Percentiles rank a stretch among this genome's conserved stretches.
Evolutionary conservation across 2,797 vertebrate genomes (phyloP).

Genomic region (Macrochelys suwanniensis): DNA sequence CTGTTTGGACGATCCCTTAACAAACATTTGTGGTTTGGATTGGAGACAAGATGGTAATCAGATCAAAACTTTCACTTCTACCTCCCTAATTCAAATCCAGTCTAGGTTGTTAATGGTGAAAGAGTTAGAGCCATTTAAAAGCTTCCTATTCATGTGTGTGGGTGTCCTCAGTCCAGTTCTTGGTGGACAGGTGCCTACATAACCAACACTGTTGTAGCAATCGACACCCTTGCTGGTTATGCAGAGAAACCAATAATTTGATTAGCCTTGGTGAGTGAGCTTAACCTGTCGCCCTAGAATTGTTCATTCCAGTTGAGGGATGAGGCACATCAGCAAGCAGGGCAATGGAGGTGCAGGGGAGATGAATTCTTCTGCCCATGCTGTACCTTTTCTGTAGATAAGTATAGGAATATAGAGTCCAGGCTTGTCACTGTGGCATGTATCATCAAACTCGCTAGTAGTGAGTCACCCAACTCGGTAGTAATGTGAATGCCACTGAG

Average conservation of each 20-base stretch:
- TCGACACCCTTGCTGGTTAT: neutral
- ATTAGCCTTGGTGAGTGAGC: neutral
- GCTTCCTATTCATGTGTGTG: neutral
- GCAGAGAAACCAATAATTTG: neutral
- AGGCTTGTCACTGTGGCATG: neutral
- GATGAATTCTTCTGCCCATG: conserved; percentile 10
- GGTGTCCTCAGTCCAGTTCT: neutral
- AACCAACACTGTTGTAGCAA: neutral
- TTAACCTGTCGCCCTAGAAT: neutral
- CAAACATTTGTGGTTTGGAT: conserved; percentile 53
- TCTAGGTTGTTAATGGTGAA: conserved; percentile 28
- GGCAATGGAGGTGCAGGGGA: neutral
- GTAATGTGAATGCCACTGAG: neutral
- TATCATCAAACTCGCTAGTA: neutral
- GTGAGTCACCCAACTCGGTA: neutral
- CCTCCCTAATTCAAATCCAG: neutral
- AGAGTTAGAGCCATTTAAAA: neutral
- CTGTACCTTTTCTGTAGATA: conserved; percentile 6
- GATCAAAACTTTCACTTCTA: conserved; percentile 49
- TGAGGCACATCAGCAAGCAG: conserved; percentile 7
- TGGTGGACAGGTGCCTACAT: neutral
- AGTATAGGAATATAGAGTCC: neutral
- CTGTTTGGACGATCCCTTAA: conserved; percentile 32
- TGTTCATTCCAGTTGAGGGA: neutral
- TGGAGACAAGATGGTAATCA: conserved; percentile 40